Evolutionary conservation across 2,113 vertebrate genomes (phyloP), one percentile per base, ranked within the genome.

Genomic region (Trinectes maculatus): DNA sequence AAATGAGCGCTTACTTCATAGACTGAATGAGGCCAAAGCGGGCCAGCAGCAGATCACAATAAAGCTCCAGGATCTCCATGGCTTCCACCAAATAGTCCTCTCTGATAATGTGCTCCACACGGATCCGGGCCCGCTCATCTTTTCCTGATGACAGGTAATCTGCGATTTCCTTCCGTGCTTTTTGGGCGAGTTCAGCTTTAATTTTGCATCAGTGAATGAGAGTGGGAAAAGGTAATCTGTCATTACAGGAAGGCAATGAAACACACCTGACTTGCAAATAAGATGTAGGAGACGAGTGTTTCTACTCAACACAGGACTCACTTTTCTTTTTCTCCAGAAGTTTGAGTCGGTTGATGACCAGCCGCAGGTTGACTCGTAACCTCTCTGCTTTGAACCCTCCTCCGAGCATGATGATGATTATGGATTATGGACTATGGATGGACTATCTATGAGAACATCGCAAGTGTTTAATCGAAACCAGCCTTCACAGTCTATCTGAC

Each of bases 241-340:
- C 3, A 57, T 46, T 67, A 70, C 2, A 6, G 1, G 1, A 3
- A 43, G 12, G 13, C n/a, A 16, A 11, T 10, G 1, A 42, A 12
- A 58, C 13, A 25, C 3, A 15, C 21, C 12, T n/a, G 18, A 16
- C 19, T 46, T 16, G 12, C 10, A 29, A 54, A 54, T 24, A 66
- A 26, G 7, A n/a, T 37, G 9, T 12, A 10, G 8, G 8, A 49
- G 15, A 26, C 1, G 2, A 46, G 7, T 4, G 2, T 42, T 31
- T 44, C 8, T 28, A n/a, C 8, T 16, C 22, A 54, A 12, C 3
- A 12, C 13, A 22, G 10, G 1, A 94, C 98, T 96, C 85, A 99
- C 98, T 98, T 90, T 99, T 99, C 91, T 99, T 99, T 79, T 99
- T 99, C 91, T 99, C 97, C n/a, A 99, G 83, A 16, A 98, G 91